phyloP scores from a whole-genome alignment of 2,113 vertebrate species.

The Andinoacara biseriatus region DNA sequence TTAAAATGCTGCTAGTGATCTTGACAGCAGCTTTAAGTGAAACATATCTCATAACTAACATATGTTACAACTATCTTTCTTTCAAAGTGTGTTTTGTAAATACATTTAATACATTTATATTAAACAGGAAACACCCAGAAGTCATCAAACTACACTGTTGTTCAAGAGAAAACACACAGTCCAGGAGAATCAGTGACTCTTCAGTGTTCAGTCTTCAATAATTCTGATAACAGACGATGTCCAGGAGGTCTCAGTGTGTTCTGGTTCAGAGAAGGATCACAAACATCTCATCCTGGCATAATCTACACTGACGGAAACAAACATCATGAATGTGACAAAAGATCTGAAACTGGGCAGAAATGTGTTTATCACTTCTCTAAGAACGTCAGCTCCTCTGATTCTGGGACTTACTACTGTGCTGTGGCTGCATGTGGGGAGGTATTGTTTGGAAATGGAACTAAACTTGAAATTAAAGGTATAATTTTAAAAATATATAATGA shows the following conservation, averaged over 20 bases:
- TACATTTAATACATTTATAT: background rate
- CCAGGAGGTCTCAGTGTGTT: background rate
- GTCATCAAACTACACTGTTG: background rate
- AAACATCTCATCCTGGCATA: background rate
- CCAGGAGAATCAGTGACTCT: conserved; percentile 10
- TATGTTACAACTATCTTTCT: background rate
- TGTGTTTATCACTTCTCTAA: background rate
- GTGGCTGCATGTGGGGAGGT: background rate
- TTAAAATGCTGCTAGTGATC: no score
- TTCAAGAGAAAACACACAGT: background rate
- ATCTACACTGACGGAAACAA: background rate
- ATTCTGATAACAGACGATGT: background rate
- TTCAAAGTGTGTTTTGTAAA: no score
- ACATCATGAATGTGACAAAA: background rate
- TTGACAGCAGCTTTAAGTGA: no score
- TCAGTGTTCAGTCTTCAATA: conserved; percentile 1
- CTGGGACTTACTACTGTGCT: no score
- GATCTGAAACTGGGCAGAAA: background rate
- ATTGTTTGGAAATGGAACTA: accelerated
- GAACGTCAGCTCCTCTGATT: no score
- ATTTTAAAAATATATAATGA: background rate
- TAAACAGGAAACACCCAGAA: background rate
- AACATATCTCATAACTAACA: no score
- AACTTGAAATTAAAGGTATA: background rate
- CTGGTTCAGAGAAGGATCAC: background rate